Evolutionary conservation across 2,888 invertebrate species (phyloP).

Genomic region (Yponomeuta malinellus): DNA sequence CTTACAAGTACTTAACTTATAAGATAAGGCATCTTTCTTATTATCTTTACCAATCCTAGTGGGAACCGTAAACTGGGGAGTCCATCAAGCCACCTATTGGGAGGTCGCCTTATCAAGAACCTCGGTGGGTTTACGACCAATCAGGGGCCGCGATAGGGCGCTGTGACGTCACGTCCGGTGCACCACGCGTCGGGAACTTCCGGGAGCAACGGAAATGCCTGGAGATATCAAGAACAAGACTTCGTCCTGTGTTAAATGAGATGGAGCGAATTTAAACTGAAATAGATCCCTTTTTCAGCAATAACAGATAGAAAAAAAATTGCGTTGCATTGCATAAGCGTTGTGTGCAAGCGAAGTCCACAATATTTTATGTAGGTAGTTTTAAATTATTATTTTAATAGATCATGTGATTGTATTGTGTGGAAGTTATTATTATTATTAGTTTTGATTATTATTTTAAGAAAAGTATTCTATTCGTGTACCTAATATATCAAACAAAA

Average conservation of each 20-base stretch:
- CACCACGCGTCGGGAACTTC: conserved; percentile 33
- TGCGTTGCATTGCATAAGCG: too few relatives aligned
- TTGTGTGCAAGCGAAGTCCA: too few relatives aligned
- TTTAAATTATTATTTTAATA: too few relatives aligned
- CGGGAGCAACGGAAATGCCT: conserved; percentile 12
- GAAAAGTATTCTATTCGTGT: too few relatives aligned
- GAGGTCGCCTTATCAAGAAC: conserved; percentile 34
- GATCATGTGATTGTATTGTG: too few relatives aligned
- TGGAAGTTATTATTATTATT: too few relatives aligned
- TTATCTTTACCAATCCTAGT: not conserved
- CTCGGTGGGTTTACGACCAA: conserved; percentile 49
- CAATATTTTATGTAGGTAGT: too few relatives aligned
- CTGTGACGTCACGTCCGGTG: conserved; percentile 46
- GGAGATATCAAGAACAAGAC: conserved; percentile 16
- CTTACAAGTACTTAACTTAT: not conserved
- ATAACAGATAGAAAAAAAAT: too few relatives aligned
- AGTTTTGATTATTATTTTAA: too few relatives aligned
- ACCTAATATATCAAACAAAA: too few relatives aligned
- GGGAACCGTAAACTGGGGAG: not conserved
- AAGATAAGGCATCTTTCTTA: not conserved
- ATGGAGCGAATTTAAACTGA: not conserved
- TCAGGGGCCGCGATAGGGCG: conserved; percentile 40
- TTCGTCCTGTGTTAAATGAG: not conserved
- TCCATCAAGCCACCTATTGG: conserved; percentile 14
- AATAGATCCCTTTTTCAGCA: too few relatives aligned